These are phyloP conservation scores for Zoanthus sansibaricus DNA, from an alignment of 92 coral and sea anemone species.

Conservation along the genomic window DNA sequence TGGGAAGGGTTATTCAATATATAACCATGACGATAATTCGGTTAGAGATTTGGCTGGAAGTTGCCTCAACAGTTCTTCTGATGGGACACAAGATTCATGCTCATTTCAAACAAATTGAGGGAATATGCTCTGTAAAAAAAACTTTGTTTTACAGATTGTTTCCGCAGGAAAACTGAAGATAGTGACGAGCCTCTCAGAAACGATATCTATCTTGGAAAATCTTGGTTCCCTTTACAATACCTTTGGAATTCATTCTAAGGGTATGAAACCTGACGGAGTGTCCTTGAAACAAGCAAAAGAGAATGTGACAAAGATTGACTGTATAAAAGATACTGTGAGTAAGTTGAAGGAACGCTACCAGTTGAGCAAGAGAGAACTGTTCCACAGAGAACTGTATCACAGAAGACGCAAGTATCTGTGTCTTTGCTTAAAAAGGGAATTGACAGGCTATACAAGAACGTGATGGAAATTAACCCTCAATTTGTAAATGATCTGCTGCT, in stretches of 20 bases:
- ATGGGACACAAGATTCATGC: slow-evolving; percentile 60
- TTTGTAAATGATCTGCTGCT: slow-evolving; percentile 39
- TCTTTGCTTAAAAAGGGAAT: background rate
- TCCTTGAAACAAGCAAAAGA: slow-evolving; percentile 27
- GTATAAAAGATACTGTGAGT: background rate
- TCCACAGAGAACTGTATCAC: slow-evolving; percentile 43
- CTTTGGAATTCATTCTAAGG: slow-evolving; percentile 60
- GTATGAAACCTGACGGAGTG: slow-evolving; percentile 30
- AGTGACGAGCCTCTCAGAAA: slow-evolving; percentile 60
- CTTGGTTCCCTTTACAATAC: slow-evolving; percentile 55
- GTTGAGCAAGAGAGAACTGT: slow-evolving; percentile 14
- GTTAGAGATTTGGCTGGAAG: slow-evolving; percentile 24
- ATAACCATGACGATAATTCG: slow-evolving; percentile 33
- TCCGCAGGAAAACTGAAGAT: slow-evolving; percentile 11
- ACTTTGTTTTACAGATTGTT: slow-evolving; percentile 24
- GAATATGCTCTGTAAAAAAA: slow-evolving; percentile 54
- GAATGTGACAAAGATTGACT: background rate
- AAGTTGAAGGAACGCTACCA: slow-evolving; percentile 13
- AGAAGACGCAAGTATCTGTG: slow-evolving; percentile 34
- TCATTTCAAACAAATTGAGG: slow-evolving; percentile 51
- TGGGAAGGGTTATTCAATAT: background rate
- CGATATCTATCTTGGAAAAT: slow-evolving; percentile 42
- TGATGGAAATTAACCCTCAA: slow-evolving; percentile 15
- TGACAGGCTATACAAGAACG: background rate
- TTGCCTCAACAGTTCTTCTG: slow-evolving; percentile 37